Conservation (phyloP, 2,888 invertebrate species). For the Escarpia spicata region DNA sequence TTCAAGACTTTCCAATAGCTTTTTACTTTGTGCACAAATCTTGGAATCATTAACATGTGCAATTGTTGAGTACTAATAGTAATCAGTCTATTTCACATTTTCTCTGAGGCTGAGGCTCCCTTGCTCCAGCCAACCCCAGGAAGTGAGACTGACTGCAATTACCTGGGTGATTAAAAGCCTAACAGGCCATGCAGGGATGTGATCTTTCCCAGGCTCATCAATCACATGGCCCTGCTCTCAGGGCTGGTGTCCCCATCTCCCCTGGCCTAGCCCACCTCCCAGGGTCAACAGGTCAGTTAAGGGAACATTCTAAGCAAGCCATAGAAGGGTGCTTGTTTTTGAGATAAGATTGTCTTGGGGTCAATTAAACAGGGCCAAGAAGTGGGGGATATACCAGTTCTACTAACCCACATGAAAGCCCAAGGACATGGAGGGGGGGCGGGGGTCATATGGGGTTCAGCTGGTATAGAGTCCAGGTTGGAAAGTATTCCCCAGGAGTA, state of each 20-base stretch:
- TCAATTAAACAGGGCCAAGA: background rate
- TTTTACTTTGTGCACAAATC: too few relatives aligned
- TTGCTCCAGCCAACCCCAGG: background rate
- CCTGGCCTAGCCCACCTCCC: background rate
- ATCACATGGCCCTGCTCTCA: conserved; percentile 4
- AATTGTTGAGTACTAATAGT: too few relatives aligned
- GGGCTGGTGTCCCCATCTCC: background rate
- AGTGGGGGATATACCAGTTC: background rate
- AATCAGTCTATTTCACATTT: too few relatives aligned
- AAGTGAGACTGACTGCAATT: background rate
- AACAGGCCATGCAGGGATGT: background rate
- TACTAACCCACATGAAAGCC: background rate
- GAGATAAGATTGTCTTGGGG: conserved; percentile 6
- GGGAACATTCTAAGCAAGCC: background rate
- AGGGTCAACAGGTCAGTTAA: background rate
- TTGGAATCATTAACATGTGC: too few relatives aligned
- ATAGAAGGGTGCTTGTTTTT: background rate
- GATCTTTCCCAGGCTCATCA: background rate
- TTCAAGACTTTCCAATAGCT: too few relatives aligned
- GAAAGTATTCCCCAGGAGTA: too few relatives aligned
- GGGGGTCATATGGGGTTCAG: background rate
- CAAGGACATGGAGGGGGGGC: background rate
- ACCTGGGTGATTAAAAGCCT: background rate
- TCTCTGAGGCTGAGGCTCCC: background rate
- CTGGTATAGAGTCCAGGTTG: too few relatives aligned